These are phyloP conservation scores for Neocrepidodera transversa DNA, from an alignment of 2,888 invertebrate species.

Conservation along the genomic window DNA sequence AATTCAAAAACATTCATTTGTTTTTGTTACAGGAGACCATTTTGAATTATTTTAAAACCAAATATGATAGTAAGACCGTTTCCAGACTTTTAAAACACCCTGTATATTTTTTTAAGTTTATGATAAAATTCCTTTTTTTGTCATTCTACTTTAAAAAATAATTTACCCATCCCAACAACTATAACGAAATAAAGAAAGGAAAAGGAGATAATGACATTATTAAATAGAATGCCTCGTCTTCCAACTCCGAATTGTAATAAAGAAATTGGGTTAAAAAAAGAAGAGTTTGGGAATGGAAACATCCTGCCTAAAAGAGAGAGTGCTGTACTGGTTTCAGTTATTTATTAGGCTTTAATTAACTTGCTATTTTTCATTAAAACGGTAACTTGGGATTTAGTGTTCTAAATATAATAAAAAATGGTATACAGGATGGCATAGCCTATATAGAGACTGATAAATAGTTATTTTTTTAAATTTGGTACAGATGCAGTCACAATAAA, in stretches of 20 bases:
- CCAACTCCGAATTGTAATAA: conserved; percentile 20
- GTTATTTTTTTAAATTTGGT: too few species aligned
- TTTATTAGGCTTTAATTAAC: background rate
- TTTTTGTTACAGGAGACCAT: too few species aligned
- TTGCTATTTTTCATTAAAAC: background rate
- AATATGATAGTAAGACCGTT: too few species aligned
- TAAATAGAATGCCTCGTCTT: conserved; percentile 27
- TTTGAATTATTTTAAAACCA: too few species aligned
- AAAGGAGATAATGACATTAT: conserved; percentile 32
- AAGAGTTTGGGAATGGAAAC: conserved; percentile 7
- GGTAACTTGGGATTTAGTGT: too few species aligned
- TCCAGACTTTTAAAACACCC: too few species aligned
- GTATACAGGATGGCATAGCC: too few species aligned
- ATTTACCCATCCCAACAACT: conserved; percentile 21
- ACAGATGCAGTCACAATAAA: too few species aligned
- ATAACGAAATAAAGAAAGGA: conserved; percentile 29
- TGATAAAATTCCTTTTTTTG: background rate
- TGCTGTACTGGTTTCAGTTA: background rate
- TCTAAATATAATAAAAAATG: too few species aligned
- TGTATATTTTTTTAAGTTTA: background rate
- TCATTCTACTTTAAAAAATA: conserved; percentile 7
- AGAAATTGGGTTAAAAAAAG: conserved; percentile 32
- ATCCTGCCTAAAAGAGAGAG: conserved; percentile 9
- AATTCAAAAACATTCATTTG: too few species aligned
- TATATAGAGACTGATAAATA: too few species aligned